These are phyloP conservation scores for Ceyx melanurus DNA, from an alignment of 2,113 vertebrate genomes.

Conservation along the genomic window DNA sequence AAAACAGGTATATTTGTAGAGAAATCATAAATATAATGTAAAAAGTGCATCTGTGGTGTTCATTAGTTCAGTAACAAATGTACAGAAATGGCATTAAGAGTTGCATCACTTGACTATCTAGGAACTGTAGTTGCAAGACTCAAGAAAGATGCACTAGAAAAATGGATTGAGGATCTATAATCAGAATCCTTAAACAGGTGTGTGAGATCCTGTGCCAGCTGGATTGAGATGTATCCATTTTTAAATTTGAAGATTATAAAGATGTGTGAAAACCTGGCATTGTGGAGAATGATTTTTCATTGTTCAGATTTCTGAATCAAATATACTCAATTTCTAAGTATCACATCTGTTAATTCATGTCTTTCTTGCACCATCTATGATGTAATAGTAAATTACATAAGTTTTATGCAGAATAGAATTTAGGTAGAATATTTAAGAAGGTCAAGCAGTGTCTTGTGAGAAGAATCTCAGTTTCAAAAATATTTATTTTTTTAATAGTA, in stretches of 20 bases:
- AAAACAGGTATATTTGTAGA: not conserved
- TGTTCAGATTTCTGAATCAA: not conserved
- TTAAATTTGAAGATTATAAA: not conserved
- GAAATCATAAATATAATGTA: not conserved
- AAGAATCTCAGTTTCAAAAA: not conserved
- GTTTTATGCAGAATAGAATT: not conserved
- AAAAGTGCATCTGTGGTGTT: slow-evolving; percentile 62
- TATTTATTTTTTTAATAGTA: not conserved
- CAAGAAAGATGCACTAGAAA: slow-evolving; percentile 97
- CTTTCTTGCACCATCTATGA: not conserved
- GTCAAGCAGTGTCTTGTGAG: not conserved
- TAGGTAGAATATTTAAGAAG: not conserved
- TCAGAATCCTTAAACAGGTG: slow-evolving; percentile 93
- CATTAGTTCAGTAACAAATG: slow-evolving; percentile 99
- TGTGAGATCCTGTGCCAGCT: not conserved
- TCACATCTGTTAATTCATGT: not conserved
- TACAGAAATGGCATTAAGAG: slow-evolving; percentile 97
- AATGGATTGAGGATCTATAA: slow-evolving; percentile 96
- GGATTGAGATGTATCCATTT: not conserved
- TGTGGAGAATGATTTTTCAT: not conserved
- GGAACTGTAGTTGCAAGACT: slow-evolving; percentile 95
- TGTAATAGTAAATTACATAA: not conserved
- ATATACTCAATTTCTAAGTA: not conserved
- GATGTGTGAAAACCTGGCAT: not conserved
- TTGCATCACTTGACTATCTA: slow-evolving; percentile 97